Conservation (phyloP, 2,797 vertebrate species). For the Acipenser oxyrinchus region DNA sequence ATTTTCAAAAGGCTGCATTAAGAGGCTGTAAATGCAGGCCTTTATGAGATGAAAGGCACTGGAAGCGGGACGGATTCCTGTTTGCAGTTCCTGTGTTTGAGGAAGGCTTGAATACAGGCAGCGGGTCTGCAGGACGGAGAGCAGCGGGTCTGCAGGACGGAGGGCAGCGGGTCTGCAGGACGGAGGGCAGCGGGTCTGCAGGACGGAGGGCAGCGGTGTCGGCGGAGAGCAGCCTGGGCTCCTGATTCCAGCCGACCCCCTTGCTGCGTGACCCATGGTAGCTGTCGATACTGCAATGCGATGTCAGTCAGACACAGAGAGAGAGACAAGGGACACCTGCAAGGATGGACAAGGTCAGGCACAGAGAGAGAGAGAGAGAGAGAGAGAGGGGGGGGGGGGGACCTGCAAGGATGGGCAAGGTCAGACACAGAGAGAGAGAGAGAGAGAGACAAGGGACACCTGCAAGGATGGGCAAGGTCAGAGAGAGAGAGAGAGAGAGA, state of each 20-base stretch:
- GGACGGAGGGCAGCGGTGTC: conserved; percentile 8
- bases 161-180: too few species aligned
- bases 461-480: conserved; percentile 40
- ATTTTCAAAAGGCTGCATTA: conserved; percentile 61
- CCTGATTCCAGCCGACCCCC: conserved; percentile 53
- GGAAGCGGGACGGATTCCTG: conserved; percentile 45
- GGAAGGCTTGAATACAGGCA: conserved; percentile 49
- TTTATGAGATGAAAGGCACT: conserved; percentile 73
- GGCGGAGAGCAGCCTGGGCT: conserved; percentile 54
- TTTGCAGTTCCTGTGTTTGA: conserved; percentile 39
- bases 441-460: too few species aligned
- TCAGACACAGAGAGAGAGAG: background rate
- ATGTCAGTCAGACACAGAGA: conserved; percentile 51
- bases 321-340: conserved; percentile 17
- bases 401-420: conserved; percentile 32
- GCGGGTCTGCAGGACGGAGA: conserved; percentile 47
- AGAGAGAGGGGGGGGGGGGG: too few species aligned
- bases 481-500: conserved; percentile 26
- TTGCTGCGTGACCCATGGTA: conserved; percentile 57
- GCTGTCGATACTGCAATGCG: conserved; percentile 62
- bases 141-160: too few species aligned
- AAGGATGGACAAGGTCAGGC: conserved; percentile 38
- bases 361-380: too few species aligned
- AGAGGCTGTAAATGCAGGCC: conserved; percentile 65
- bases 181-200: too few species aligned